These are phyloP conservation scores for Arizona elegans DNA, from an alignment of 2,113 vertebrate genomes.

Conservation along the genomic window DNA sequence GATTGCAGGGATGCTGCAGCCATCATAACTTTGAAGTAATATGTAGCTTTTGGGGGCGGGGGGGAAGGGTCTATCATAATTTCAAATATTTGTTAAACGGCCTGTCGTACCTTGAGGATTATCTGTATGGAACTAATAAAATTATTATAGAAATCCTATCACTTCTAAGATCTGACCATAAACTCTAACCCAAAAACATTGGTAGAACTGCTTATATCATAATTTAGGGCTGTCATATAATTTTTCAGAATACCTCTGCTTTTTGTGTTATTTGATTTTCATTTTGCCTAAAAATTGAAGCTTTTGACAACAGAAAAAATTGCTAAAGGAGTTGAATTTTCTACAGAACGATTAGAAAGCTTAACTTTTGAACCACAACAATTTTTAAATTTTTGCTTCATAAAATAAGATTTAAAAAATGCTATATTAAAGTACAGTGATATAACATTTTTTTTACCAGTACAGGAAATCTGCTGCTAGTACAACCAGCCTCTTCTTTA, in stretches of 20 bases:
- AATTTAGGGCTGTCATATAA: neutral
- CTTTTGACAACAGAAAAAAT: neutral
- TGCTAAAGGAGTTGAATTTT: neutral
- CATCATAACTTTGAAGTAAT: no score
- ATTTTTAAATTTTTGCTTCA: neutral
- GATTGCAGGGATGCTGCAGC: no score
- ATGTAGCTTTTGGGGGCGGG: neutral
- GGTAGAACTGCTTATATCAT: neutral
- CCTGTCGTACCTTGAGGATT: neutral
- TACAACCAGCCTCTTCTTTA: neutral
- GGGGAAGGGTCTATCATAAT: neutral
- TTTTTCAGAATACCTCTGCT: neutral
- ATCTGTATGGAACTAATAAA: neutral
- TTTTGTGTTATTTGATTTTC: neutral
- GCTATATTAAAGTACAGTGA: neutral
- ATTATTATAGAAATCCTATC: neutral
- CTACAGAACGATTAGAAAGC: neutral
- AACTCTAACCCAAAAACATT: neutral
- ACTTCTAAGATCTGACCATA: neutral
- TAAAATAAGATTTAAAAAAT: neutral
- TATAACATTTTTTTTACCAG: neutral
- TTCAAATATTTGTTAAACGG: neutral
- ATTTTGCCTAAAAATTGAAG: neutral
- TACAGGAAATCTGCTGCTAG: neutral
- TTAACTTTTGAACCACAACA: neutral